Evolutionary conservation across 2,113 vertebrate genomes (phyloP).

Genomic region (Hymenochirus boettgeri): DNA sequence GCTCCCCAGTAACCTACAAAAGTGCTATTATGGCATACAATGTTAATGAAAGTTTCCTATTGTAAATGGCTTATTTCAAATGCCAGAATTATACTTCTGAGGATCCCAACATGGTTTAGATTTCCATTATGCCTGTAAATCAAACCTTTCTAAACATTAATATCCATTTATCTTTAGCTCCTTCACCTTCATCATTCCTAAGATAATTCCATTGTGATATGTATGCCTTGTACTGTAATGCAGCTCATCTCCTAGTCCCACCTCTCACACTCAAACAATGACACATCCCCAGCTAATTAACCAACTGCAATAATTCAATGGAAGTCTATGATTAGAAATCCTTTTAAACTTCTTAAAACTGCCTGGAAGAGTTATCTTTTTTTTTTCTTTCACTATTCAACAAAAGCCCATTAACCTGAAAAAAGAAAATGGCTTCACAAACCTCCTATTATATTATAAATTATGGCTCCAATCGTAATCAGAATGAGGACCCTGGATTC

Average conservation of each 20-base stretch:
- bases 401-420: constrained; percentile 42
- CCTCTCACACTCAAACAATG: constrained; percentile 40
- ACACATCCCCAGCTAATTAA: constrained; percentile 43
- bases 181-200: constrained; percentile 37
- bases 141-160: constrained; percentile 35
- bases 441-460: constrained; percentile 42
- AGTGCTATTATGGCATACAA: neutral
- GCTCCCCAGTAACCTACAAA: neutral
- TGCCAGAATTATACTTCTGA: constrained; percentile 33
- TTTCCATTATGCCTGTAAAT: constrained; percentile 39
- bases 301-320: constrained; percentile 36
- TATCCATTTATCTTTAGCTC: constrained; percentile 41
- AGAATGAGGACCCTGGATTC: constrained; percentile 39
- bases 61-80: constrained; percentile 31
- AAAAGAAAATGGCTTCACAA: constrained; percentile 39
- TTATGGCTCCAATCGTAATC: constrained; percentile 39
- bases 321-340: constrained; percentile 42
- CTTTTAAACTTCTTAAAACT: constrained; percentile 44
- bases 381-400: constrained; percentile 33
- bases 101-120: constrained; percentile 34
- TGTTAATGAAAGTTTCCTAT: constrained; percentile 13
- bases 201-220: constrained; percentile 43
- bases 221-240: constrained; percentile 25
- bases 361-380: constrained; percentile 42
- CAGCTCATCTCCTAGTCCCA: constrained; percentile 35